Conservation (phyloP, 2,797 vertebrate species). For the Benthosema pterotum region DNA sequence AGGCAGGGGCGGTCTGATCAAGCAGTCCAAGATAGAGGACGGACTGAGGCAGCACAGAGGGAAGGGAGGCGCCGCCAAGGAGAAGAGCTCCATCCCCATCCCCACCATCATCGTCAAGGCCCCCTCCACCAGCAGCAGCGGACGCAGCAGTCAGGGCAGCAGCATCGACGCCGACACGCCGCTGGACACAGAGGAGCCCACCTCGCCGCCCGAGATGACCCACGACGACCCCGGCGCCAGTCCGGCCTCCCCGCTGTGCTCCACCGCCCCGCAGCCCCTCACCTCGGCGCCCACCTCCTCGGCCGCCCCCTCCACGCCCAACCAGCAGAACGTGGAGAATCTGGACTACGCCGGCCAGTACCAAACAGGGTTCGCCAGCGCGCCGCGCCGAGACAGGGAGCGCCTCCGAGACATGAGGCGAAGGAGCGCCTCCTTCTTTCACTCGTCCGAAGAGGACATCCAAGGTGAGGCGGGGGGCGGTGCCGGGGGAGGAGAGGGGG, state of each 20-base stretch:
- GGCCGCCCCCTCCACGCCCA: conserved; percentile 50
- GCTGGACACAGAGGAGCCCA: conserved; percentile 59
- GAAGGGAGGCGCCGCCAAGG: conserved; percentile 73
- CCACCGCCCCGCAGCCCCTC: conserved; percentile 59
- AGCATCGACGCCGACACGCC: conserved; percentile 85
- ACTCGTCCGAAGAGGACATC: conserved; percentile 88
- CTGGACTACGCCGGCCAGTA: conserved; percentile 82
- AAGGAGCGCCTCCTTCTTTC: conserved; percentile 90
- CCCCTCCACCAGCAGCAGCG: conserved; percentile 94
- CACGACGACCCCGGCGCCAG: conserved; percentile 57
- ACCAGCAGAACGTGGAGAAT: conserved; percentile 67
- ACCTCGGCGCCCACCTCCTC: conserved; percentile 53
- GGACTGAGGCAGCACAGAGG: conserved; percentile 68
- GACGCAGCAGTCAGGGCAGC: conserved; percentile 93
- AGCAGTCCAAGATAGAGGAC: conserved; percentile 90
- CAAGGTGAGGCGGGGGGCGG: conserved; percentile 71
- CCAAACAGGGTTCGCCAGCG: conserved; percentile 68
- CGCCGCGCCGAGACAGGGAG: conserved; percentile 80
- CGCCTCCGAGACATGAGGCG: conserved; percentile 88
- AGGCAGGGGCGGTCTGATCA: conserved; percentile 88
- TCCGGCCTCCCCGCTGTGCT: conserved; percentile 69
- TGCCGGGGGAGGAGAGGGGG: conserved; percentile 49
- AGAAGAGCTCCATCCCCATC: conserved; percentile 92
- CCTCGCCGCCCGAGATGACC: conserved; percentile 45
- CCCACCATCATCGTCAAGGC: conserved; percentile 95